These are phyloP conservation scores for Drosophila testacea DNA, from an alignment of 2,888 invertebrate species.

Conservation along the genomic window DNA sequence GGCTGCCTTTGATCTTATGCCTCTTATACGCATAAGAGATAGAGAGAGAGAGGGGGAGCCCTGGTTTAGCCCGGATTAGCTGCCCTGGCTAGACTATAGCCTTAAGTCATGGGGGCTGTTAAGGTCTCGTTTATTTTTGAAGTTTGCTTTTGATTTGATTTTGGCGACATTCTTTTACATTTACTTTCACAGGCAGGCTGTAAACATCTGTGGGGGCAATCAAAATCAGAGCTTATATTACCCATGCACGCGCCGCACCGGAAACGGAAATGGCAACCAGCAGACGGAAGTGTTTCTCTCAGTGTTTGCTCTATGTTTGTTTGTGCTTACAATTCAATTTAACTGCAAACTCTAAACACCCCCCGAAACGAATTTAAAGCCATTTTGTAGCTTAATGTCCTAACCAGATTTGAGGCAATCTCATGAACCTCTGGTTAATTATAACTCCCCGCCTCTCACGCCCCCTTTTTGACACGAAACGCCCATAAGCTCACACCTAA, in stretches of 20 bases:
- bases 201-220: slow-evolving; percentile 31
- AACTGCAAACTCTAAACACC: slow-evolving; percentile 7
- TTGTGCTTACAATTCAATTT: slow-evolving; percentile 51
- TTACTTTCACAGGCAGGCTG: slow-evolving; percentile 1
- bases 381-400: slow-evolving; percentile 20
- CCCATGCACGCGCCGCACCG: slow-evolving; percentile 47
- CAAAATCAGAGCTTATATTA: slow-evolving; percentile 47
- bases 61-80: slow-evolving; percentile 34
- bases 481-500: slow-evolving; percentile 46
- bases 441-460: slow-evolving; percentile 10
- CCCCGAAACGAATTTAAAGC: slow-evolving; percentile 31
- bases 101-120: slow-evolving; percentile 3
- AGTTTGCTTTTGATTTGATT: slow-evolving; percentile 19
- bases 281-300: slow-evolving; percentile 53
- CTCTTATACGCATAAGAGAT: background rate
- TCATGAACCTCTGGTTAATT: slow-evolving; percentile 45
- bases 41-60: background rate
- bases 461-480: slow-evolving; percentile 19
- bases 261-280: slow-evolving; percentile 66
- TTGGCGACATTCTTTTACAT: slow-evolving; percentile 25
- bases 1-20: slow-evolving; percentile 56
- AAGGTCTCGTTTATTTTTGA: slow-evolving; percentile 25
- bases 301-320: slow-evolving; percentile 25
- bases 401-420: slow-evolving; percentile 44
- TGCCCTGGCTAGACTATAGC: slow-evolving; percentile 21